Conservation (phyloP, 2,888 invertebrate genomes). For the Andrena dorsata region DNA sequence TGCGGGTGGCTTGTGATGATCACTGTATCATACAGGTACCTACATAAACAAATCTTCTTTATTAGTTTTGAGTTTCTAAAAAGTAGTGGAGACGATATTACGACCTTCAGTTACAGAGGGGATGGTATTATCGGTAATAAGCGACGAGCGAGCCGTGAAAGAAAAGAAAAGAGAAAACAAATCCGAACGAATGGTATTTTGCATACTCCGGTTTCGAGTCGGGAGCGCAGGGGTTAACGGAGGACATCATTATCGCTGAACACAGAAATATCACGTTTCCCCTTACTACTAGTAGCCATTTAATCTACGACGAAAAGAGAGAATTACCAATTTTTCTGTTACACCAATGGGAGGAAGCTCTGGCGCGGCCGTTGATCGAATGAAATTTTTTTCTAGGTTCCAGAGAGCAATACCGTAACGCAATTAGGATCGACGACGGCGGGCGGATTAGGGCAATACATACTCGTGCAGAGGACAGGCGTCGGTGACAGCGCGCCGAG, state of each 20-base stretch:
- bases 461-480: constrained; percentile 91
- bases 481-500: constrained; percentile 90
- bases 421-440: constrained; percentile 82
- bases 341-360: background rate
- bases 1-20: constrained; percentile 71
- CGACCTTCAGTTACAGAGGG: constrained; percentile 24
- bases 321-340: background rate
- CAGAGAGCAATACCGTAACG: constrained; percentile 79
- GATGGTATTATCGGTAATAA: constrained; percentile 21
- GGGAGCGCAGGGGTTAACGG: background rate
- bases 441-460: constrained; percentile 91
- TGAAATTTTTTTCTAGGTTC: constrained; percentile 73
- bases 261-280: background rate
- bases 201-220: constrained; percentile 1
- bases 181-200: constrained; percentile 7
- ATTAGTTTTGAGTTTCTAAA: constrained; percentile 64
- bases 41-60: constrained; percentile 67
- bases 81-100: constrained; percentile 46
- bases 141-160: background rate
- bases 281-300: constrained; percentile 1
- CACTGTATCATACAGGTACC: constrained; percentile 74
- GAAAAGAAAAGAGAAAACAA: background rate
- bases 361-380: background rate
- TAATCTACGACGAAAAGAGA: background rate
- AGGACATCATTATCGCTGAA: background rate